Base-by-base conservation (phyloP, 2,888 invertebrate genomes). In the Eumerus sabulonum region DNA sequence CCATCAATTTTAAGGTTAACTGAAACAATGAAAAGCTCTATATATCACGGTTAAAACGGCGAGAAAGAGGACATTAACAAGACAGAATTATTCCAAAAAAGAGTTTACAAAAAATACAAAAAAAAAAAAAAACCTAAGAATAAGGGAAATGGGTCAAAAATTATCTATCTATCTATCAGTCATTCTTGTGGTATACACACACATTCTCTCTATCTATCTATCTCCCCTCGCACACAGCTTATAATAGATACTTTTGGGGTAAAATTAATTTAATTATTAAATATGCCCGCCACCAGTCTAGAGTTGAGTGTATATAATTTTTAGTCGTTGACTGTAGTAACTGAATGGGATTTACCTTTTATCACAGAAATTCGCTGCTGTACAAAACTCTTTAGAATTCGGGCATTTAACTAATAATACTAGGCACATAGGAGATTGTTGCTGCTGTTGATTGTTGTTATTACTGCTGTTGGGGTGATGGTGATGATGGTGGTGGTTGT, bases 331-430 rank as follows among this genome's bases (percentile, higher is more conserved):
- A 4, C 4, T n/a, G 38, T n/a, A n/a, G n/a, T n/a, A n/a, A n/a
- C n/a, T n/a, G n/a, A n/a, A n/a, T n/a, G n/a, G n/a, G n/a, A n/a
- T 64, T 74, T 87, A 87, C 87, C 87, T 87, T 88, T 87, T 87
- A 87, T 87, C 87, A 87, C 87, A 87, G 88, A 88, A 87, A 86
- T 86, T 87, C 82, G 87, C 87, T 83, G 87, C 87, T 66, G 83
- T 86, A 85, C 88, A 88, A 85, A 87, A 87, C 85, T 88, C 88
- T 85, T 88, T 88, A 76, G 88, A 88, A 86, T 88, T 88, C 77
- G 88, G 88, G 84, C 88, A 88, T 87, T 88, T 88, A 84, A 88
- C 88, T 86, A 88, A 87, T 86, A 88, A 87, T 85, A 88, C 88
- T 85, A 88, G 87, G 85, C 88, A 88, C 85, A 88, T 84, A 84